phyloP scores from a whole-genome alignment of 2,113 vertebrate species.

The Nannospalax galili region DNA sequence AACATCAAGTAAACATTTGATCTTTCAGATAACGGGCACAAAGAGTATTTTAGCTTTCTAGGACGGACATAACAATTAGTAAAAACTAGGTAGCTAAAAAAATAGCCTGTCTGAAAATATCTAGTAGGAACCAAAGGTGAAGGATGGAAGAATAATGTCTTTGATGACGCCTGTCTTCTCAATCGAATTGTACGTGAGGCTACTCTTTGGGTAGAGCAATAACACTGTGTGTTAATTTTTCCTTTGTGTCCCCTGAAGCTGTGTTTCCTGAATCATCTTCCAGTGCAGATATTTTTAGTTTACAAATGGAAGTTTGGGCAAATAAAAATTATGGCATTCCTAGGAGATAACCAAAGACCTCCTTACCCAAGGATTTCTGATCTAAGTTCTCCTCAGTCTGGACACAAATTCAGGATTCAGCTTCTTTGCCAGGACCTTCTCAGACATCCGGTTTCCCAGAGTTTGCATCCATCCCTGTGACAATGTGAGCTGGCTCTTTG shows the following conservation, averaged over 20 bases:
- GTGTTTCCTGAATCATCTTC: neutral
- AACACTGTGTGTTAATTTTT: neutral
- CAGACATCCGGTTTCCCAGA: neutral
- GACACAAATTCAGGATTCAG: slow-evolving; percentile 36
- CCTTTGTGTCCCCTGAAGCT: neutral
- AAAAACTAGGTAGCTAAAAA: neutral
- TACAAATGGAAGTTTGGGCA: neutral
- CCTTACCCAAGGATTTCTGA: slow-evolving; percentile 18
- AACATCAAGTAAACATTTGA: neutral
- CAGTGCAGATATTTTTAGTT: slow-evolving; percentile 18
- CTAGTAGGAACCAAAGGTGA: neutral
- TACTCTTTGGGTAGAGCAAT: neutral
- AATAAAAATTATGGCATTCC: slow-evolving; percentile 20
- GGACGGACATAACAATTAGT: neutral
- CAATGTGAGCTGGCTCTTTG: neutral
- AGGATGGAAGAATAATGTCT: neutral
- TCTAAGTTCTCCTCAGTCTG: neutral
- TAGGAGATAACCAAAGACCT: neutral
- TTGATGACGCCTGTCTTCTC: neutral
- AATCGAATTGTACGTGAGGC: neutral
- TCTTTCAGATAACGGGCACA: neutral
- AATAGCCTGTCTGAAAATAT: neutral
- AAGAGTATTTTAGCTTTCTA: neutral
- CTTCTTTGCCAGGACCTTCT: neutral
- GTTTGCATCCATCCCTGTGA: neutral